Conservation (phyloP, 2,888 invertebrate genomes). For the Ditula angustiorana region DNA sequence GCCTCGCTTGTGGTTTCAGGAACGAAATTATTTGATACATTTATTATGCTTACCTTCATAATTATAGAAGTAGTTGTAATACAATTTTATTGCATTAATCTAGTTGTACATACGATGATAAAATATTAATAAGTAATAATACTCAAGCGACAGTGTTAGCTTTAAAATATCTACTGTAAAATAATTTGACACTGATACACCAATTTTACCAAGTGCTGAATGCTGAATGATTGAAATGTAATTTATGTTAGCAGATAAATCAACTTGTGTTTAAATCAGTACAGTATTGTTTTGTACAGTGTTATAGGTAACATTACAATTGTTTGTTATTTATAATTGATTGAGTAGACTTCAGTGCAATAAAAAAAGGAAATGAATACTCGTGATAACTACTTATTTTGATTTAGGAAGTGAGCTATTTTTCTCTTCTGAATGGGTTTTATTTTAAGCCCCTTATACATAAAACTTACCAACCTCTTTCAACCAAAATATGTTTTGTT, state of each 20-base stretch:
- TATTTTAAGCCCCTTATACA: too few species aligned
- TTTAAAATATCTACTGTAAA: conserved; percentile 43
- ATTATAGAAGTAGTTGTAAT: conserved; percentile 52
- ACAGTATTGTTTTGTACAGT: conserved; percentile 8
- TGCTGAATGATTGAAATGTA: background rate
- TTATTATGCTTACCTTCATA: conserved; percentile 45
- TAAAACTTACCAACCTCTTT: too few species aligned
- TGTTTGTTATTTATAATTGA: conserved; percentile 13
- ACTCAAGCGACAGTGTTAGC: conserved; percentile 51
- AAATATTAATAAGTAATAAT: conserved; percentile 45
- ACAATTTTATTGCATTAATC: conserved; percentile 49
- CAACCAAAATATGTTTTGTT: too few species aligned
- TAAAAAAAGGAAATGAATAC: background rate
- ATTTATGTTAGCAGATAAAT: conserved; percentile 5
- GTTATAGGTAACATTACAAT: background rate
- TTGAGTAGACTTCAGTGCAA: conserved; percentile 10
- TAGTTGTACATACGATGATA: conserved; percentile 47
- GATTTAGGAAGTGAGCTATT: too few species aligned
- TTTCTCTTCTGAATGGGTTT: too few species aligned
- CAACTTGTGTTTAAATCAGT: background rate
- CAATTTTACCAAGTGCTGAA: conserved; percentile 3
- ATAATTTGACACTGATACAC: background rate
- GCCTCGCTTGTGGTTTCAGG: conserved; percentile 49
- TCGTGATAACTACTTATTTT: background rate
- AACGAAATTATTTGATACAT: conserved; percentile 53